phyloP scores from a whole-genome alignment of 1,140 invertebrate genomes.

The Drosophila teissieri region DNA sequence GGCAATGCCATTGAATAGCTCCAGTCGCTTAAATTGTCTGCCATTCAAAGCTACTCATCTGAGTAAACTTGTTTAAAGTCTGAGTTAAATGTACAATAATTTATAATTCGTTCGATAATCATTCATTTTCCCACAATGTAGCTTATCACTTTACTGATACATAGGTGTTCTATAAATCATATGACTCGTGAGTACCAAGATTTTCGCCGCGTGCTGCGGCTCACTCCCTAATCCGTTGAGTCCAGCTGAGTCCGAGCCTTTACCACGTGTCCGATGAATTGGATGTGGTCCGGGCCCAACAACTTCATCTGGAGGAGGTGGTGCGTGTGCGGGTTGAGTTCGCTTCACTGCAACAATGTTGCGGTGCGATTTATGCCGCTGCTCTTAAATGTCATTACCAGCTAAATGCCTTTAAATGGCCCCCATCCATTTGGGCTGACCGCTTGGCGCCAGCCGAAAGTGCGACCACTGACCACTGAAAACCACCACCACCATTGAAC shows the following conservation, averaged over 20 bases:
- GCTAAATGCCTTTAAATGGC: slow-evolving; percentile 78
- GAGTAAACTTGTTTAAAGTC: background rate
- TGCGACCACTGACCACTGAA: slow-evolving; percentile 32
- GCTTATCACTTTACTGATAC: background rate
- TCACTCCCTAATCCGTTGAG: slow-evolving; percentile 4
- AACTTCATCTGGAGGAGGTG: slow-evolving; percentile 27
- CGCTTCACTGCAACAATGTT: slow-evolving; percentile 51
- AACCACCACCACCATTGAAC: slow-evolving; percentile 17
- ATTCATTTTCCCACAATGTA: too few relatives aligned
- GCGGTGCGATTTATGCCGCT: slow-evolving; percentile 48
- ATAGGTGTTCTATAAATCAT: background rate
- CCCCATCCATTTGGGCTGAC: slow-evolving; percentile 57
- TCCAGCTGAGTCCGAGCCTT: slow-evolving; percentile 26
- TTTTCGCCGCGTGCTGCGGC: slow-evolving; percentile 18
- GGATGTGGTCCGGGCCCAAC: slow-evolving; percentile 17
- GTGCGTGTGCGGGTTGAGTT: slow-evolving; percentile 20
- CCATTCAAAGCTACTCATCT: background rate
- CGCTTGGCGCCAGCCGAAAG: slow-evolving; percentile 52
- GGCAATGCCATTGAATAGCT: background rate
- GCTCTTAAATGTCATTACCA: slow-evolving; percentile 71
- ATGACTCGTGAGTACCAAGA: background rate
- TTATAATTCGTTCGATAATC: too few relatives aligned
- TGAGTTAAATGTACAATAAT: too few relatives aligned
- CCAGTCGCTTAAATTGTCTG: background rate
- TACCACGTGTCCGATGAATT: slow-evolving; percentile 39